Base-by-base conservation (phyloP, 2,113 vertebrate genomes). In the Myocastor coypus region DNA sequence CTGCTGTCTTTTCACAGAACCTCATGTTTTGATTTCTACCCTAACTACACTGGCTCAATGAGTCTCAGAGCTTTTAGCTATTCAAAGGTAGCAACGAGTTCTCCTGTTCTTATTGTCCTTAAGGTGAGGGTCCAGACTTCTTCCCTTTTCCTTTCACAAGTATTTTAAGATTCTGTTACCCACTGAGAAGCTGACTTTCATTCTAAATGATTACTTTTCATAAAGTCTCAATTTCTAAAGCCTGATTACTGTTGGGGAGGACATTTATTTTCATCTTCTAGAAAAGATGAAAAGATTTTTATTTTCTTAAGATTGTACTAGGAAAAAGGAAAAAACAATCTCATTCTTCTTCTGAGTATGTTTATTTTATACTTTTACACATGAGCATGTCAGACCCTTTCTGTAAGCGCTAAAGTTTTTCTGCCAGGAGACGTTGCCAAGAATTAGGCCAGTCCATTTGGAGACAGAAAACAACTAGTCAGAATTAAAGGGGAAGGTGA, bases 91-190 rank as follows among this genome's bases (percentile, higher is more conserved):
- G 55, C 40, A 80, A 64, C 89, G 73, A 68, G 61, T 89, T 89
- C 59, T 87, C 37, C 68, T 69, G 37, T 37, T 95, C 89, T 91
- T 71, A 63, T 55, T 59, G 1, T 83, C 93, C 68, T 91, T 75
- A 59, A 86, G 69, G 68, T 88, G 85, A 91, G 86, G 57, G 63
- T 55, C 81, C 46, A 69, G 66, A 17, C 30, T 13, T 42, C 77
- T 90, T 89, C 63, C 75, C 14, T 91, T 92, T 96, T 89, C 63
- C 75, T 87, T 95, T 92, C 55, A 63, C 86, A 97, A 68, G 17
- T 94, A 80, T 95, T 93, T 97, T 92, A 94, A 94, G 63, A 75
- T 86, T 95, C 73, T 40, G 28, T 52, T 94, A 64, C 34, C 57
- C 77, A 66, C 69, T 78, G 81, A 87, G 52, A 94, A 69, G 68